Conservation (phyloP, 2,888 invertebrate genomes). For the Eurytoma adleriae region DNA sequence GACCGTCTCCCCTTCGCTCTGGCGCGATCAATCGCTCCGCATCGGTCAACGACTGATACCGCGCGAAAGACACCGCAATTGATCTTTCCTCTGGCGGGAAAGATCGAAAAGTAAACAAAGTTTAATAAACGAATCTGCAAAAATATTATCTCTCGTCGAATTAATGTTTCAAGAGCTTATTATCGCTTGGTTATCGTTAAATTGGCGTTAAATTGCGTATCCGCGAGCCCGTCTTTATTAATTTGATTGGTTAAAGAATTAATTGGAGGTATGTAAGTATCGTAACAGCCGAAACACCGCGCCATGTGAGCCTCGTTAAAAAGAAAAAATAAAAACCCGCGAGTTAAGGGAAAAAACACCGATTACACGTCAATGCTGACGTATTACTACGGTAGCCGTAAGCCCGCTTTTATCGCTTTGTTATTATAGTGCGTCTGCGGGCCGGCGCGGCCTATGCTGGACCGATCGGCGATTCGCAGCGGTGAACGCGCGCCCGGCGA, state of each 20-base stretch:
- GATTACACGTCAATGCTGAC: constrained; percentile 17
- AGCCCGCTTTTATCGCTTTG: constrained; percentile 44
- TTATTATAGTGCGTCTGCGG: background rate
- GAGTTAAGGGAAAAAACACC: constrained; percentile 34
- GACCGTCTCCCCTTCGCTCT: background rate
- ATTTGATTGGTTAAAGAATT: constrained; percentile 16
- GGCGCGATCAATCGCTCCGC: background rate
- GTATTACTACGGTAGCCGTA: constrained; percentile 52
- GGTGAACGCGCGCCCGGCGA: too few relatives aligned
- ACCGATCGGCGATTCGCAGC: constrained; percentile 35
- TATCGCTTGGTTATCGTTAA: constrained; percentile 22
- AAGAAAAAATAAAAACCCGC: constrained; percentile 7
- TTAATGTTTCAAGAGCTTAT: background rate
- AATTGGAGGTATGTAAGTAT: background rate
- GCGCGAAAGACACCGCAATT: too few relatives aligned
- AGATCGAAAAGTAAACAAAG: too few relatives aligned
- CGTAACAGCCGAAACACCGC: too few relatives aligned
- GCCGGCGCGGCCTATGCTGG: too few relatives aligned
- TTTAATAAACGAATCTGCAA: too few relatives aligned
- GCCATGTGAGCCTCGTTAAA: too few relatives aligned
- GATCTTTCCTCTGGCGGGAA: too few relatives aligned
- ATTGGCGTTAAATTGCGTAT: background rate
- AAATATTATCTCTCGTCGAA: too few relatives aligned
- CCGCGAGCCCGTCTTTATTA: too few relatives aligned
- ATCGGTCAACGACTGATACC: too few relatives aligned